phyloP scores from a whole-genome alignment of 2,113 vertebrate species.

The Labrus mixtus region DNA sequence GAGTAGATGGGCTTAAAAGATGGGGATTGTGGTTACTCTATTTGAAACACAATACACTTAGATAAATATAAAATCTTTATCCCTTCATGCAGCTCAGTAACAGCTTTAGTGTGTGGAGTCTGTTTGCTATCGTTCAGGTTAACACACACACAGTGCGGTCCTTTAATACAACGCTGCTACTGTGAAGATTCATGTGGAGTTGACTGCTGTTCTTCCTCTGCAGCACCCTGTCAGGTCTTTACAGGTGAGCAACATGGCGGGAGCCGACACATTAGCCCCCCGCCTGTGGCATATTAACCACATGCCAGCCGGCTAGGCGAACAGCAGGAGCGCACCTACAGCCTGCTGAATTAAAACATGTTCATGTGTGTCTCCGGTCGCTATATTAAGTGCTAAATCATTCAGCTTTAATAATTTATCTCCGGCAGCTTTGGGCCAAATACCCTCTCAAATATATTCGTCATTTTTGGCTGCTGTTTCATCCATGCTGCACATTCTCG shows the following conservation, averaged over 20 bases:
- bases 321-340: slow-evolving; percentile 11
- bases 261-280: slow-evolving; percentile 50
- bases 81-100: not conserved
- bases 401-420: not conserved
- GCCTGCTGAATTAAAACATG: not conserved
- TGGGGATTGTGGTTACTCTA: not conserved
- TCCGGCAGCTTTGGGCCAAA: not conserved
- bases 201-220: slow-evolving; percentile 34
- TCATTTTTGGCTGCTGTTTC: no score
- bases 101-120: not conserved
- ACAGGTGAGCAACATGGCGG: slow-evolving; percentile 36
- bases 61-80: not conserved
- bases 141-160: slow-evolving; percentile 2
- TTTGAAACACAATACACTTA: not conserved
- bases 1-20: not conserved
- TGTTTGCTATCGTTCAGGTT: slow-evolving; percentile 11
- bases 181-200: slow-evolving; percentile 25
- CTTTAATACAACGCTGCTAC: slow-evolving; percentile 24
- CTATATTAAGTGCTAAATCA: not conserved
- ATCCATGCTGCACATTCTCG: no score
- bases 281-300: slow-evolving; percentile 30
- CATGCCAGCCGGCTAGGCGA: slow-evolving; percentile 13
- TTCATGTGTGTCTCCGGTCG: not conserved
- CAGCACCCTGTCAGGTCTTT: slow-evolving; percentile 17
- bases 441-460: not conserved